These are phyloP conservation scores for Brachyalestes nurse DNA, from an alignment of 2,797 vertebrate genomes.

Conservation along the genomic window DNA sequence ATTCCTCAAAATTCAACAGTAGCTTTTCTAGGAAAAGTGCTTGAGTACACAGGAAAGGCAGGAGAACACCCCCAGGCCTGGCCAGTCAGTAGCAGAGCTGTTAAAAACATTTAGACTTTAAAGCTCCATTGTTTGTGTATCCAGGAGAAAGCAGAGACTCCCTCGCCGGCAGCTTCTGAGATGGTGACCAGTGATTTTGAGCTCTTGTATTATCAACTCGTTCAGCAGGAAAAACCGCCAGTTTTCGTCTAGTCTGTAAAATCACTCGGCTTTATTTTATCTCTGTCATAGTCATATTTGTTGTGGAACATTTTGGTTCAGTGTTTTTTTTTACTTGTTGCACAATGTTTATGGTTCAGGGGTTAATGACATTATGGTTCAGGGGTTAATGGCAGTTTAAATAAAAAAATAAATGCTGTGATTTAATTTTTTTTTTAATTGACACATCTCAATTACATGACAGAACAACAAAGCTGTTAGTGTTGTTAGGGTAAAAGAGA, in stretches of 20 bases:
- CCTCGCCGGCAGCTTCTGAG: slow-evolving; percentile 68
- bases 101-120: slow-evolving; percentile 77
- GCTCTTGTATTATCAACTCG: slow-evolving; percentile 67
- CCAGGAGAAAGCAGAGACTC: slow-evolving; percentile 72
- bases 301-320: not conserved
- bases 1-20: slow-evolving; percentile 13
- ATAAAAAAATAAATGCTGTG: too few species aligned
- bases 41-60: slow-evolving; percentile 39
- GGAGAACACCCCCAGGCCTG: slow-evolving; percentile 62
- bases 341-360: too few species aligned
- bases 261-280: slow-evolving; percentile 28
- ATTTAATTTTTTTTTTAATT: too few species aligned
- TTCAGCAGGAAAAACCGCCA: slow-evolving; percentile 43
- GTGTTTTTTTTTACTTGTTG: too few species aligned
- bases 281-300: not conserved
- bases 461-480: not conserved
- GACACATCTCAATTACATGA: not conserved
- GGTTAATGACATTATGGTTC: too few species aligned
- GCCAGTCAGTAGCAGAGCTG: slow-evolving; percentile 71
- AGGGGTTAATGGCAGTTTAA: too few species aligned
- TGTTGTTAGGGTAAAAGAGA: not conserved
- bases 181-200: slow-evolving; percentile 72
- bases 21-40: slow-evolving; percentile 31
- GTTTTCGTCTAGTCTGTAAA: slow-evolving; percentile 24
- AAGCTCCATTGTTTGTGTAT: slow-evolving; percentile 78